Base-by-base conservation (phyloP, 2,797 vertebrate genomes). In the Sebastes goodei region DNA sequence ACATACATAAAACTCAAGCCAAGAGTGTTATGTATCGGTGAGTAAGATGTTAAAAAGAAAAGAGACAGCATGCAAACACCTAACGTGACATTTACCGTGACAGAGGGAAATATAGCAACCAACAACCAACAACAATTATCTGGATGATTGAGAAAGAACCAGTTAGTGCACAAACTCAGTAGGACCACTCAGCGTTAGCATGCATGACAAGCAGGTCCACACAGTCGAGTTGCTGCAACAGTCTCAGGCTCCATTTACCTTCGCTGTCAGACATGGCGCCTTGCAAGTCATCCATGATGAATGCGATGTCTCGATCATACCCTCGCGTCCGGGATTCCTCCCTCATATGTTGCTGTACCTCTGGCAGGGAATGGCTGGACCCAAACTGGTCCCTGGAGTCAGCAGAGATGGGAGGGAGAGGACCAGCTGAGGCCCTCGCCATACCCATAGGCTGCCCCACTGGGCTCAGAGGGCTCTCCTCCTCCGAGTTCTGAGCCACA, bases 231-330 rank as follows among this genome's bases (percentile, higher is more conserved):
- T 93, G 94, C 92, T 94, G 96, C 90, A 95, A 93, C 88, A 96
- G 94, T 95, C 89, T 96, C 89, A 96, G 92, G 91, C 91, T 96
- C 96, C 94, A 96, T 96, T 99, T 99, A 99, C 99, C 98, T 99
- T 99, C 98, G 78, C 98, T 99, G 96, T 99, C 99, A 89, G 99
- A 99, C 99, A 99, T 99, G 94, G 99, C 99, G 90, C 99, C 98
- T 91, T 99, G 98, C 93, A 99, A 97, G 94, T 99, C 99, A 93
- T 99, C 99, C 97, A 99, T 99, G 94, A 99, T 97, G 96, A 99
- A 99, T 80, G 97, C 97, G 90, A 99, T 98, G 91, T 99, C 98
- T 91, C 98, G 97, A 94, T 99, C 98, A 87, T 99, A 99, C 84
- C 97, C 98, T 66, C 97, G 96, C 73, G 98, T 99, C 81, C 97